Evolutionary conservation across 2,113 vertebrate genomes (phyloP).

Genomic region (Microcebus lehilahytsara): DNA sequence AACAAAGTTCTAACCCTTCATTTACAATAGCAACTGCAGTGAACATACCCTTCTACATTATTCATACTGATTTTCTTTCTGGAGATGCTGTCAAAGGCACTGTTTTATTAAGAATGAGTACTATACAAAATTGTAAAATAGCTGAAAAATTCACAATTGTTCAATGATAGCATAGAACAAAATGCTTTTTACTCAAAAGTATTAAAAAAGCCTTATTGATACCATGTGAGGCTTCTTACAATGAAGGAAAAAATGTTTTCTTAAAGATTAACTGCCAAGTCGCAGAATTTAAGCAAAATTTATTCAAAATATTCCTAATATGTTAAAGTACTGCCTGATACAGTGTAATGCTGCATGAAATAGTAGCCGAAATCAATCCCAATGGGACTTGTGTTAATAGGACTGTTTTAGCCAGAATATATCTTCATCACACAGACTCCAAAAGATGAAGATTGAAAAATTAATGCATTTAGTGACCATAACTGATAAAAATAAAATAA

Average conservation of each 20-base stretch:
- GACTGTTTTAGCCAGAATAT: not conserved
- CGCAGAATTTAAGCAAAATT: constrained; percentile 1
- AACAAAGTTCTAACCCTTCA: not conserved
- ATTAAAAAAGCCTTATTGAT: constrained; percentile 31
- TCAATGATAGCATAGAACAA: constrained; percentile 49
- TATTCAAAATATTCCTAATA: not conserved
- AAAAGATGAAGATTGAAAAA: no score
- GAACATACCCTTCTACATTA: constrained; percentile 27
- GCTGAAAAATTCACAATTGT: constrained; percentile 51
- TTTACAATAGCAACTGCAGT: constrained; percentile 10
- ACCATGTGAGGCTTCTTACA: not conserved
- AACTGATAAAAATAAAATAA: not conserved
- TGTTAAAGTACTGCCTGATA: not conserved
- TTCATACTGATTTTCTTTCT: constrained; percentile 60
- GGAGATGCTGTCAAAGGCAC: constrained; percentile 47
- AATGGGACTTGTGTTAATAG: accelerated
- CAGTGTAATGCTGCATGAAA: no score
- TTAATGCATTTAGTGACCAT: not conserved
- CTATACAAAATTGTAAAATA: constrained; percentile 27
- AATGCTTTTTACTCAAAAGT: constrained; percentile 32
- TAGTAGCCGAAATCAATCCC: not conserved
- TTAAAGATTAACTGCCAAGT: constrained; percentile 4
- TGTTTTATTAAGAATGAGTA: constrained; percentile 46
- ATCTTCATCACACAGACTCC: not conserved
- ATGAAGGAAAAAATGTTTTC: constrained; percentile 28